Evolutionary conservation across 2,797 vertebrate species (phyloP), one percentile per base, ranked within the genome.

Genomic region (Cryptoprocta ferox): DNA sequence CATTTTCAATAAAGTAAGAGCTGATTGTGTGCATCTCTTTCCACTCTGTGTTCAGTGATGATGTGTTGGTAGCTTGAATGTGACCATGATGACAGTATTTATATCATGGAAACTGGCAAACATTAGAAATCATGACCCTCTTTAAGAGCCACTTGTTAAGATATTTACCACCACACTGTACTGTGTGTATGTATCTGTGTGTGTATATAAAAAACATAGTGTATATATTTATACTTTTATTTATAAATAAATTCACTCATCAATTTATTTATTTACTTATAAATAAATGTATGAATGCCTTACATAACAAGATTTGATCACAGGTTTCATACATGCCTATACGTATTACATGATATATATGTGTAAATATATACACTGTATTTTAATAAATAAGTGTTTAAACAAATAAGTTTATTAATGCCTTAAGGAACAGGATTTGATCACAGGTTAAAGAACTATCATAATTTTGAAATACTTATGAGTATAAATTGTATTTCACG

Each of bases 381-480:
- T 53, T 53, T 53, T 53, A 53, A 53, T 65, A 71, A 70, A 61
- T 32, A 87, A 87, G 18, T 63, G 12, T 50, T 50, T 12, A 32
- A 39, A 28, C 78, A 45, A 68, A 86, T 35, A 71, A 26, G 39
- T 56, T 65, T 84, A 37, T 75, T 26, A 42, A 61, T 85, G 11
- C 73, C 26, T 82, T 76, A 87, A 93, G 82, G 85, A 79, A 82
- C 4, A 56, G 2, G 13, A 10, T 42, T 94, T 45, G 18, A 30
- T 85, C 56, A 48, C 16, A 83, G 65, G 19, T 65, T 94, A 45
- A 45, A 45, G 93, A 48, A 28, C 15, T 80, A 16, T 68, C 18
- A 13, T 86, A 37, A 83, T 86, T 94, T 65, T 90, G 45, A 97
- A 91, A 66, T 61, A 59, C 5, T 88, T 32, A 30, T 75, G 61